Percentiles rank a stretch among this genome's conserved stretches.
phyloP scores from a whole-genome alignment of 2,113 vertebrate genomes.

The Myxocyprinus asiaticus region DNA sequence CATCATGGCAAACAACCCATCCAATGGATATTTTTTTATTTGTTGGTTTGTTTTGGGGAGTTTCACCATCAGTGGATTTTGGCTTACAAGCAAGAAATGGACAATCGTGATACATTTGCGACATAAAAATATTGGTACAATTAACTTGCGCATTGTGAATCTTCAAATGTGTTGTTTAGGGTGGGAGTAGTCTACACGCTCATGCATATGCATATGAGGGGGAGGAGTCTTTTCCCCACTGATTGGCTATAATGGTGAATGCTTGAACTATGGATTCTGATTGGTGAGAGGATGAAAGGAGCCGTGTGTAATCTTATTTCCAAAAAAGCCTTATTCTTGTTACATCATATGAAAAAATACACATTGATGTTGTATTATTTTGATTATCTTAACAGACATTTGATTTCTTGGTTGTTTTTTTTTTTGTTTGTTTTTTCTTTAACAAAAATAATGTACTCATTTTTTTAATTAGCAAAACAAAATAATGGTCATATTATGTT shows the following conservation, averaged over 20 bases:
- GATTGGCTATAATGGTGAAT: conserved; percentile 49
- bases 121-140: conserved; percentile 2
- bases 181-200: conserved; percentile 1
- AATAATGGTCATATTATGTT: conserved; percentile 84
- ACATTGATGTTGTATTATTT: conserved; percentile 68
- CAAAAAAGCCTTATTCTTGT: conserved; percentile 83
- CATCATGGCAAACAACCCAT: too few relatives aligned
- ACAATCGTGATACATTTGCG: not conserved
- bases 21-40: too few relatives aligned
- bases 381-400: conserved; percentile 62
- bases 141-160: not conserved
- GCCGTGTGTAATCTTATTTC: conserved; percentile 79
- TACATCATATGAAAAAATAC: conserved; percentile 68
- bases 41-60: not conserved
- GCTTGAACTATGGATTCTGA: conserved; percentile 18
- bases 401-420: conserved; percentile 48
- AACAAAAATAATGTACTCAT: conserved; percentile 67
- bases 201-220: conserved; percentile 45
- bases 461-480: conserved; percentile 69
- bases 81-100: not conserved
- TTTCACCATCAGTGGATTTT: not conserved
- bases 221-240: conserved; percentile 44
- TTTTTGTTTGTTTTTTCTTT: conserved; percentile 67
- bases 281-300: conserved; percentile 58
- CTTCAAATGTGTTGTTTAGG: not conserved